phyloP scores from a whole-genome alignment of 2,113 vertebrate species.

The Tragelaphus imberbis region DNA sequence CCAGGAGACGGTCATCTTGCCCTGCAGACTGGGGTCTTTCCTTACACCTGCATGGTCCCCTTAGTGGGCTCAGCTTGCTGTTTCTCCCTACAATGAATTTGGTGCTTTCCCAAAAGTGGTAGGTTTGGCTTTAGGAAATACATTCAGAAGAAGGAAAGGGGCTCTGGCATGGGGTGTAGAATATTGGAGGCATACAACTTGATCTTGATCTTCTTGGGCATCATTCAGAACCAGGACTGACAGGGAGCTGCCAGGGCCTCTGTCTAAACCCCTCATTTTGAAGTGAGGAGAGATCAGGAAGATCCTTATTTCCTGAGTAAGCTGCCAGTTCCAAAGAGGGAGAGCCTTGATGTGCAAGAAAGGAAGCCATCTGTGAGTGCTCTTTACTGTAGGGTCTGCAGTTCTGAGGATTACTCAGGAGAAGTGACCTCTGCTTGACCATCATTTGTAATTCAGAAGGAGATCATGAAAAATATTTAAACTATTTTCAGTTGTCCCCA shows the following conservation, averaged over 20 bases:
- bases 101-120: not conserved
- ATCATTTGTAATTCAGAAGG: constrained; percentile 28
- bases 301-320: not conserved
- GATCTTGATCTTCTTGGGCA: not conserved
- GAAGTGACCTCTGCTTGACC: constrained; percentile 59
- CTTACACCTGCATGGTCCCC: rapidly evolving
- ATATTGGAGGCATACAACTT: not conserved
- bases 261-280: not conserved
- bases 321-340: not conserved
- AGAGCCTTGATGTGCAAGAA: not conserved
- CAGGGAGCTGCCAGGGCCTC: not conserved
- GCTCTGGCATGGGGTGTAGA: not conserved
- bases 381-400: not conserved
- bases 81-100: not conserved
- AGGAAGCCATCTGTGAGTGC: not conserved
- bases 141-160: not conserved
- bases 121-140: not conserved
- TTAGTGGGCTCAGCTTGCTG: not conserved
- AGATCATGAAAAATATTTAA: constrained; percentile 58
- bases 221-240: not conserved
- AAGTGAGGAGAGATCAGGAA: not conserved
- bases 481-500: constrained; percentile 57
- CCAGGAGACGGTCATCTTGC: not conserved
- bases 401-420: not conserved
- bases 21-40: not conserved